Percentiles rank a stretch among this genome's conserved stretches.
These are phyloP conservation scores for Hydra vulgaris DNA, from an alignment of 30 jellyfish, hydroid and myxozoan species.

Conservation along the genomic window DNA sequence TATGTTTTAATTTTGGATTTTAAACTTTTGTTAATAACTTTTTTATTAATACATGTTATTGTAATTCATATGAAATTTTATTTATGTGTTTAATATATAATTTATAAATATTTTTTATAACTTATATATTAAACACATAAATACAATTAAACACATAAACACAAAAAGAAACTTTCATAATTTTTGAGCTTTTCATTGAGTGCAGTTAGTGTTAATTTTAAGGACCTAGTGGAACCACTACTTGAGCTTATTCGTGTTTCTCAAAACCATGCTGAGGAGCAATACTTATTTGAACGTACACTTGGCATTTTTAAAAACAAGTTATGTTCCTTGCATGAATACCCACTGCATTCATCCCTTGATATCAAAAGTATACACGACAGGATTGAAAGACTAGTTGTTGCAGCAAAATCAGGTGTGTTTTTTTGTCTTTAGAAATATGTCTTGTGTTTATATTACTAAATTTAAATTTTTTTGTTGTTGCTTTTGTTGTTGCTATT, in stretches of 20 bases:
- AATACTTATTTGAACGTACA: constrained; percentile 61
- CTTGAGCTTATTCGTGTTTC: constrained; percentile 50
- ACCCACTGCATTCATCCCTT: constrained; percentile 39
- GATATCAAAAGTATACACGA: constrained; percentile 32
- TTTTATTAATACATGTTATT: too few relatives aligned
- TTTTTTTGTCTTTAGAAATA: constrained; percentile 1
- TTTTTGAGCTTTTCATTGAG: too few relatives aligned
- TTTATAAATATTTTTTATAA: too few relatives aligned
- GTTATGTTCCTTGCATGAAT: constrained; percentile 63
- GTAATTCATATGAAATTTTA: too few relatives aligned
- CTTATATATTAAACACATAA: too few relatives aligned
- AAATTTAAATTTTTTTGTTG: not conserved
- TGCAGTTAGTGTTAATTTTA: too few relatives aligned
- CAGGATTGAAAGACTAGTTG: constrained; percentile 36
- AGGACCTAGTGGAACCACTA: constrained; percentile 67
- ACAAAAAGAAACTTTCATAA: too few relatives aligned
- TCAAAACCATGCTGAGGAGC: constrained; percentile 41
- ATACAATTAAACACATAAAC: too few relatives aligned
- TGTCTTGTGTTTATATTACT: not conserved
- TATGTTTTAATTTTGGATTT: not conserved
- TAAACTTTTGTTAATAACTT: not conserved
- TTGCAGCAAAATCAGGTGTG: constrained; percentile 52
- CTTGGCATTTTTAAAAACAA: constrained; percentile 48
- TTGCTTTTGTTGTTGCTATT: not conserved
- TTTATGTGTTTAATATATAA: too few relatives aligned